Conservation (phyloP, 1,140 invertebrate species). For the Diorhabda elongata region DNA sequence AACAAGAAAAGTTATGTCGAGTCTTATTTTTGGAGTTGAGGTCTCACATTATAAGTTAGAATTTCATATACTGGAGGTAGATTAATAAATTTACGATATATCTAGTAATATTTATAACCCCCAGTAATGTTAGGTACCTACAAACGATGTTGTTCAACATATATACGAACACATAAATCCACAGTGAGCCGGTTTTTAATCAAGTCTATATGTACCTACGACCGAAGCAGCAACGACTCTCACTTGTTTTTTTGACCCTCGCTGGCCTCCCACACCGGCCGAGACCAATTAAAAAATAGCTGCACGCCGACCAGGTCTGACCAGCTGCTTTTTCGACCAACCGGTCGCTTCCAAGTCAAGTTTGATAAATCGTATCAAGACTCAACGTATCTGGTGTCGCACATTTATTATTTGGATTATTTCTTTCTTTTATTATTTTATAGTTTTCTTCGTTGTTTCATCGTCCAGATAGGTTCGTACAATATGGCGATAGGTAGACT, state of each 20-base stretch:
- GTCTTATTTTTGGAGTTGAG: no score
- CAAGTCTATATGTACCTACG: conserved; percentile 4
- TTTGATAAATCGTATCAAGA: conserved; percentile 17
- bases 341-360: conserved; percentile 8
- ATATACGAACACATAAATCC: background rate
- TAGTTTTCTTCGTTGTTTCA: background rate
- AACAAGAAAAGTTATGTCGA: no score
- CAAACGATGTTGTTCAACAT: no score
- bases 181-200: conserved; percentile 8
- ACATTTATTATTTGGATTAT: conserved; percentile 21
- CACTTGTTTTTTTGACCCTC: conserved; percentile 22
- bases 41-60: no score
- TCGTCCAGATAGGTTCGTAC: background rate
- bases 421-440: conserved; percentile 12
- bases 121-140: no score
- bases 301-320: conserved; percentile 33
- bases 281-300: conserved; percentile 41
- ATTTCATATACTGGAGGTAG: no score
- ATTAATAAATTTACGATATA: no score
- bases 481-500: background rate
- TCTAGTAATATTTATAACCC: no score
- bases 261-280: conserved; percentile 23
- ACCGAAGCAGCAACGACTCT: conserved; percentile 5
- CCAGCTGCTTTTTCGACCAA: conserved; percentile 33
- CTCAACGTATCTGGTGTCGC: conserved; percentile 13